Conservation (phyloP, 1,140 invertebrate species). For the Acromyrmex heyeri region DNA sequence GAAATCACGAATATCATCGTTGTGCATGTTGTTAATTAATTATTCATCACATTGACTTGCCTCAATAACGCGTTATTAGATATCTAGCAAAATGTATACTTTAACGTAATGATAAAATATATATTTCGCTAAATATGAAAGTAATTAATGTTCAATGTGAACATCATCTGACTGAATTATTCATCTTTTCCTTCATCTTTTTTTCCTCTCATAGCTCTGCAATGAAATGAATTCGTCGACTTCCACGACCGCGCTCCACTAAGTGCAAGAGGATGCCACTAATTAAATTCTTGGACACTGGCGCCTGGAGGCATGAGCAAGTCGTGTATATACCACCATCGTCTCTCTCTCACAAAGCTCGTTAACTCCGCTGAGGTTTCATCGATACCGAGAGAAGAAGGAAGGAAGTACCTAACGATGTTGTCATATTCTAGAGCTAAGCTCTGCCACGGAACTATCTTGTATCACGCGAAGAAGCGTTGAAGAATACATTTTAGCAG, state of each 20-base stretch:
- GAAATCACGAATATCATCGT: constrained; percentile 5
- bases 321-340: not conserved
- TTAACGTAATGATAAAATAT: not conserved
- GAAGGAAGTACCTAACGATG: constrained; percentile 53
- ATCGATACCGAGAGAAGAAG: constrained; percentile 52
- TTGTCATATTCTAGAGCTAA: constrained; percentile 42
- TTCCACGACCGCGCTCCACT: constrained; percentile 50
- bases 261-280: constrained; percentile 67
- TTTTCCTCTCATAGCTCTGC: not conserved
- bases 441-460: not conserved
- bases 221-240: constrained; percentile 60
- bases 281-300: constrained; percentile 74
- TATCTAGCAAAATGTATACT: not conserved
- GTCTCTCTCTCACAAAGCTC: constrained; percentile 65
- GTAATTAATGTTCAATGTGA: not conserved
- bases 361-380: constrained; percentile 68
- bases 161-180: not conserved
- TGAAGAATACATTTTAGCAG: not conserved
- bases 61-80: not conserved
- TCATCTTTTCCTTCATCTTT: not conserved
- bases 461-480: constrained; percentile 32
- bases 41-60: not conserved
- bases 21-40: constrained; percentile 21
- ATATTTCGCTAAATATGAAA: not conserved
- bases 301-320: constrained; percentile 66